Evolutionary conservation across 1,140 invertebrate species (phyloP).

Genomic region (Ectropis grisescens): DNA sequence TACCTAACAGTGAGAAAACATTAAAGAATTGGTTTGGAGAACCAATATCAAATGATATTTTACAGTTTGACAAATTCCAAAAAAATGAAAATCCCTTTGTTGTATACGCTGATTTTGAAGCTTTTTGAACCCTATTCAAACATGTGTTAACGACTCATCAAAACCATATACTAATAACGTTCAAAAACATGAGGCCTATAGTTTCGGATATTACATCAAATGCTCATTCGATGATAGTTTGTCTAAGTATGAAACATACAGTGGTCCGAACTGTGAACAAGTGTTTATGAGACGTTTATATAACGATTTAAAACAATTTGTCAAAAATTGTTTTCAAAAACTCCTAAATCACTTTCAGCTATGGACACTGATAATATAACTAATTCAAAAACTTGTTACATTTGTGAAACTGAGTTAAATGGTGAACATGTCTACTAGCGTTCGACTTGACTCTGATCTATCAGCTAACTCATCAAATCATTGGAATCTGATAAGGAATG

Average conservation of each 20-base stretch:
- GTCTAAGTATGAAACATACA: conserved; percentile 25
- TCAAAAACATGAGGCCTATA: conserved; percentile 36
- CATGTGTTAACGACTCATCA: conserved; percentile 15
- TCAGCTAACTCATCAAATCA: no score
- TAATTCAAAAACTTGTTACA: conserved; percentile 1
- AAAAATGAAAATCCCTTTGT: conserved; percentile 29
- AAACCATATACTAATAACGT: conserved; percentile 18
- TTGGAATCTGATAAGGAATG: no score
- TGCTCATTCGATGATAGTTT: conserved; percentile 39
- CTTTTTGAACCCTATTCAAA: conserved; percentile 22
- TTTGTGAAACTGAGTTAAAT: conserved; percentile 6
- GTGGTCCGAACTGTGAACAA: conserved; percentile 23
- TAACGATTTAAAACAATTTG: conserved; percentile 18
- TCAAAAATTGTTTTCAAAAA: conserved; percentile 24
- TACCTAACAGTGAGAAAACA: conserved; percentile 12
- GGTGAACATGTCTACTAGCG: conserved; percentile 4
- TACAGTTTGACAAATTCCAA: conserved; percentile 30
- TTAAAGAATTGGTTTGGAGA: conserved; percentile 19
- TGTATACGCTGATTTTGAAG: conserved; percentile 39
- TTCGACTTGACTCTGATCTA: conserved; percentile 5
- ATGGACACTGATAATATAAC: conserved; percentile 9
- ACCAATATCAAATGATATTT: conserved; percentile 9
- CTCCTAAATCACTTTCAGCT: conserved; percentile 16
- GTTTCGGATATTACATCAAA: conserved; percentile 42
- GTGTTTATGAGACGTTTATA: conserved; percentile 28